phyloP scores from a whole-genome alignment of 2,113 vertebrate species.

The Cricetomys ansorgei region DNA sequence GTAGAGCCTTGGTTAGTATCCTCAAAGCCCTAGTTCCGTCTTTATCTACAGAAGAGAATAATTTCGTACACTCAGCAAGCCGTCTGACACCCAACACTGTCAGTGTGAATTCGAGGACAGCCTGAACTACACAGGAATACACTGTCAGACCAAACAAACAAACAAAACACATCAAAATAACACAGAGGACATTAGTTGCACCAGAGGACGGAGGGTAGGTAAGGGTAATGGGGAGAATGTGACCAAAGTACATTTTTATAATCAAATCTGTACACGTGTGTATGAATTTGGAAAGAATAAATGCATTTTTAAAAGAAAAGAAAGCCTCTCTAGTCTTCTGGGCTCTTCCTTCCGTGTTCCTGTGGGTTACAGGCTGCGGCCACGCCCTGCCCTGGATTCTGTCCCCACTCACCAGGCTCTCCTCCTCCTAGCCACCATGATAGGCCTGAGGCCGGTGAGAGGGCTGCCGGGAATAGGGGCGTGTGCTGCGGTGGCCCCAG shows the following conservation, averaged over 20 bases:
- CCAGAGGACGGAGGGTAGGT: not conserved
- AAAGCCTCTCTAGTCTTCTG: not conserved
- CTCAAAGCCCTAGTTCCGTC: not conserved
- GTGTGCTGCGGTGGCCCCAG: not conserved
- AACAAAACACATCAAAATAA: not conserved
- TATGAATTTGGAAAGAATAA: not conserved
- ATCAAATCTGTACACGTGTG: not conserved
- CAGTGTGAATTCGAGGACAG: not conserved
- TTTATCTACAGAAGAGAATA: not conserved
- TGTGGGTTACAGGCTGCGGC: not conserved
- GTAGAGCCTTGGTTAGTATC: not conserved
- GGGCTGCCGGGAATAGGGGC: not conserved
- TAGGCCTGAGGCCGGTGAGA: not conserved
- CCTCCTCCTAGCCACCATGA: not conserved
- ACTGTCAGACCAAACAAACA: not conserved
- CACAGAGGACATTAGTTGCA: no score
- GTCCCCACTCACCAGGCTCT: not conserved
- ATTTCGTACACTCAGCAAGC: no score
- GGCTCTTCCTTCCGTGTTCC: not conserved
- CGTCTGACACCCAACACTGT: not conserved
- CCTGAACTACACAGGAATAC: not conserved
- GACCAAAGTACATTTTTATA: not conserved
- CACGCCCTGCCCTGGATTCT: conserved; percentile 65
- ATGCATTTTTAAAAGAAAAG: not conserved
- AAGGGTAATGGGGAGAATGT: no score